These are phyloP conservation scores for Leucopsar rothschildi DNA, from an alignment of 2,113 vertebrate species.

Conservation along the genomic window DNA sequence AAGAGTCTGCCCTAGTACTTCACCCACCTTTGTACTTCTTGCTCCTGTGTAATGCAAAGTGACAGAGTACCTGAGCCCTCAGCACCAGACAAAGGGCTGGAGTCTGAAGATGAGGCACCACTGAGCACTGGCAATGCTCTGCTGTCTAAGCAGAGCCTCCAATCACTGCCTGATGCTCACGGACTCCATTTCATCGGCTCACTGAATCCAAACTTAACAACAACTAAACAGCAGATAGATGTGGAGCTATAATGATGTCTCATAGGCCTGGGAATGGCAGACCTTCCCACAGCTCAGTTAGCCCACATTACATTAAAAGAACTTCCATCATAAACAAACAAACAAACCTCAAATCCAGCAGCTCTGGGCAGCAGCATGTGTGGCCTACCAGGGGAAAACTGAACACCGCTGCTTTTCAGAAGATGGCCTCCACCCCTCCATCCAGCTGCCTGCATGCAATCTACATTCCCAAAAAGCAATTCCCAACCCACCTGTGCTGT, in stretches of 20 bases:
- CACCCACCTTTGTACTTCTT: neutral
- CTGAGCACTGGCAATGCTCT: neutral
- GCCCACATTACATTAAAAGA: neutral
- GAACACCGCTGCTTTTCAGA: neutral
- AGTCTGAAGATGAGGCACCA: neutral
- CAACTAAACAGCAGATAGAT: neutral
- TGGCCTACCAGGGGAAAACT: neutral
- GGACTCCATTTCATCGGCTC: neutral
- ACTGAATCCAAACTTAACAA: neutral
- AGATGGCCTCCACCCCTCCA: neutral
- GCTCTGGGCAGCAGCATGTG: neutral
- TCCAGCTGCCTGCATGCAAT: neutral
- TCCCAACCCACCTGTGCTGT: constrained; percentile 87
- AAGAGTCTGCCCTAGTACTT: neutral
- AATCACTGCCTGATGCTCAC: neutral
- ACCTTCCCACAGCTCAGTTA: neutral
- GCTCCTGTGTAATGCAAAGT: neutral
- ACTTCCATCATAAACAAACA: neutral
- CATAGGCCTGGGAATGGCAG: neutral
- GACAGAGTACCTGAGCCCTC: accelerated
- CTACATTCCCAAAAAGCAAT: neutral
- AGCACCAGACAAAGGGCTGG: neutral
- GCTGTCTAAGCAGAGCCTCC: neutral
- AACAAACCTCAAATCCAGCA: neutral
- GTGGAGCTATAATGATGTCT: neutral